phyloP scores from a whole-genome alignment of 2,113 vertebrate species.

The Gasterosteus aculeatus region DNA sequence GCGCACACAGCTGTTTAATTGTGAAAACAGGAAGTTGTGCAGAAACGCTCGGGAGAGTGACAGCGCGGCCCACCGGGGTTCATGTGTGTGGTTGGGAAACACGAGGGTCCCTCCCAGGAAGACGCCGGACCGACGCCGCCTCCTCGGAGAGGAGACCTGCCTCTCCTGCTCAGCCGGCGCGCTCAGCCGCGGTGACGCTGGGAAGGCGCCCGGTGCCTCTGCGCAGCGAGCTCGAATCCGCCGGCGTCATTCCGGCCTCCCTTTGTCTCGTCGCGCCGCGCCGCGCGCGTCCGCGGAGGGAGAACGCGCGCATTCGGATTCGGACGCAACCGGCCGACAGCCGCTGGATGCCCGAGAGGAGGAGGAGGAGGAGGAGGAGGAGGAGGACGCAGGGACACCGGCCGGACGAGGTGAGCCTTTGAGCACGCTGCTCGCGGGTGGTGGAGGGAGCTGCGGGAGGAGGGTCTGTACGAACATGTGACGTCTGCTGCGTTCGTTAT shows the following conservation, averaged over 20 bases:
- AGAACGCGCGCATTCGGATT: conserved; percentile 25
- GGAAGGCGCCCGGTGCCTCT: not conserved
- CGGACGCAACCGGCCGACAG: conserved; percentile 49
- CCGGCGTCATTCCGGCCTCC: conserved; percentile 5
- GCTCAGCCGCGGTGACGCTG: conserved; percentile 19
- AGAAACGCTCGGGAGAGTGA: conserved; percentile 10
- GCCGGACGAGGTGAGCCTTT: conserved; percentile 53
- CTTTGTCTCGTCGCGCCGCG: not conserved
- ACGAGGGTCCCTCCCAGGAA: conserved; percentile 43
- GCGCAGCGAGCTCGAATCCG: conserved; percentile 16
- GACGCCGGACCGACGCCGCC: conserved; percentile 35
- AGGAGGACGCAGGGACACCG: not conserved
- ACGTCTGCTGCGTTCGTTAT: not conserved
- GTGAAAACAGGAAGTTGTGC: conserved; percentile 64
- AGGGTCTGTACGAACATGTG: not conserved
- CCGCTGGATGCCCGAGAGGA: conserved; percentile 25
- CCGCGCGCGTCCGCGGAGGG: not conserved
- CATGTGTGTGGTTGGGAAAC: not conserved
- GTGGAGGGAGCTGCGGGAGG: not conserved
- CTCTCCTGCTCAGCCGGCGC: conserved; percentile 2
- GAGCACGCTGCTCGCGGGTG: not conserved
- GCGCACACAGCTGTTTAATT: conserved; percentile 6
- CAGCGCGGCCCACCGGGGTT: conserved; percentile 31
- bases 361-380: conserved; percentile 19
- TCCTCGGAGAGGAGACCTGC: conserved; percentile 9